Evolutionary conservation across 2,797 vertebrate genomes (phyloP), one percentile per base, ranked within the genome.

Genomic region (Labeo calbasu): DNA sequence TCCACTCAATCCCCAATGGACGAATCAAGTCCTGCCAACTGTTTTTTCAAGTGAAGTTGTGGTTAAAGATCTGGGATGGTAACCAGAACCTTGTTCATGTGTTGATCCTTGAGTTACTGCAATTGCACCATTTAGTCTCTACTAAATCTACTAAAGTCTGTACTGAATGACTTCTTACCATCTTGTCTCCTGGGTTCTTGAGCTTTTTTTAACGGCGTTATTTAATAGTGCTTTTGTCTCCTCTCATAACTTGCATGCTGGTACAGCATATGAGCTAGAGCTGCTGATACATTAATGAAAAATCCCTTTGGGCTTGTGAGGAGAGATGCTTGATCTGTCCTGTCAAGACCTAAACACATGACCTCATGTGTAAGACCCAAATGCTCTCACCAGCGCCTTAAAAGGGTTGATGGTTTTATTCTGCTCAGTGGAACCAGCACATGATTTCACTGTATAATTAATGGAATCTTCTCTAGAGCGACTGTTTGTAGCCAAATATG

Each of bases 261-360:
- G 69, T 23, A 50, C 4, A 63, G 23, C 21, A 51, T 17, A 51
- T 63, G 53, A 81, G 69, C 69, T 81, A 59, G 40, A 61, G n/a
- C 69, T 81, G 69, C 40, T 81, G 13, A 82, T 81, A 46, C 79
- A 72, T 72, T 61, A 50, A 72, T 73, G 43, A 73, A 25, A 50
- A 48, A 40, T 40, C 5, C 25, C 25, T 51, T 32, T 51, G 8
- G 55, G 70, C 21, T 3, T 2, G 25, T 68, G 46, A 65, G 46
- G 70, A 82, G 28, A 48, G 23, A 51, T 66, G 36, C 48, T 23
- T 19, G 4, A 68, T 50, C 19, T 72, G 80, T 51, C 17, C 19
- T 61, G 46, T 59, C 2, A 10, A 82, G 48, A 68, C n/a, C 81
- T 23, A 57, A 81, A 75, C n/a, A 76, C 32, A 68, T 76, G 59